phyloP scores from a whole-genome alignment of 2,113 vertebrate species.

The Chinchilla lanigera region DNA sequence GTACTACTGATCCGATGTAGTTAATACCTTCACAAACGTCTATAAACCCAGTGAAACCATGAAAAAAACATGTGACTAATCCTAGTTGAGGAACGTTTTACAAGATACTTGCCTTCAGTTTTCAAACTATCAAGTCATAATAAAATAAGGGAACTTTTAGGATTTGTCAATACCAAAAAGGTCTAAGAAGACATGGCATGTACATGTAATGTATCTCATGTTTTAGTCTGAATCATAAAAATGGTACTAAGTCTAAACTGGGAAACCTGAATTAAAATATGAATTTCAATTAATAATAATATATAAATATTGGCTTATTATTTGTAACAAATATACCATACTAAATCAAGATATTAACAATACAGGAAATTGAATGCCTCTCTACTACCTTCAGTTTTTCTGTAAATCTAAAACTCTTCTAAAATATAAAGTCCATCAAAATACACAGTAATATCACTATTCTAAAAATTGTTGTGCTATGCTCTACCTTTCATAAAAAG shows the following conservation, averaged over 20 bases:
- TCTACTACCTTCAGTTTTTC: not conserved
- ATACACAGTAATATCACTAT: not conserved
- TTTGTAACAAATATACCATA: not conserved
- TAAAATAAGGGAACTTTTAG: not conserved
- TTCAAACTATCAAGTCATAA: not conserved
- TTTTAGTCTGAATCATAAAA: not conserved
- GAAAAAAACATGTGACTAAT: not conserved
- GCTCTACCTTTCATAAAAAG: not conserved
- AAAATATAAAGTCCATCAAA: not conserved
- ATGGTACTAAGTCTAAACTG: not conserved
- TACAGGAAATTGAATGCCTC: not conserved
- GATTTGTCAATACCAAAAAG: not conserved
- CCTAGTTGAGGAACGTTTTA: not conserved
- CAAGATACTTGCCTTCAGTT: not conserved
- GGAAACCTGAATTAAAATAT: not conserved
- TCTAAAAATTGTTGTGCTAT: not conserved
- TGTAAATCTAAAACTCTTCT: not conserved
- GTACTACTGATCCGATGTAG: not conserved
- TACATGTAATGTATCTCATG: not conserved
- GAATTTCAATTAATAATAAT: not conserved
- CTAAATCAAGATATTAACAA: not conserved
- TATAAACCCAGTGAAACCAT: not conserved
- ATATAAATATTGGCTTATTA: not conserved
- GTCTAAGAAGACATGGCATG: not conserved
- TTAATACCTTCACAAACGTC: not conserved